Base-by-base conservation (phyloP, 2,113 vertebrate species). In the Spilogale gracilis region DNA sequence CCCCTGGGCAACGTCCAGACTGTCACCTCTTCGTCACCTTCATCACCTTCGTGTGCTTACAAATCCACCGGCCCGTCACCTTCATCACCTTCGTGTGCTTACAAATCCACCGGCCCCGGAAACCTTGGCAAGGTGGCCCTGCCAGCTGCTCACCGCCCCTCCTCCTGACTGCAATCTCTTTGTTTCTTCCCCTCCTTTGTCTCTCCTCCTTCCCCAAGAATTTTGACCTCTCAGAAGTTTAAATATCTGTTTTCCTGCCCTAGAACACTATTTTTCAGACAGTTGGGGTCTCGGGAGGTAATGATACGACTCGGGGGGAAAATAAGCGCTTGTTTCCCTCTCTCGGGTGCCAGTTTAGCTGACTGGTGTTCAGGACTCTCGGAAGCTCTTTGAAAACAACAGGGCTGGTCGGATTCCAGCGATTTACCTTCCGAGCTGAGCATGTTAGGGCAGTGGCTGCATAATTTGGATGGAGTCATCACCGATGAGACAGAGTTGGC, bases 391-490 rank as follows among this genome's bases (percentile, higher is more conserved):
- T 98, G 97, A 98, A 98, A 97, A 96, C 92, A 79, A 93, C 79
- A 85, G 89, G 97, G 98, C 95, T 90, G 81, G 95, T 96, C 56
- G 94, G 98, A 99, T 99, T 99, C 97, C 99, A 97, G 94, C 65
- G 85, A 96, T 97, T 98, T 98, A 98, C 98, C 97, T 98, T 95
- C 97, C 89, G 97, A 98, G 95, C 97, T 88, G 98, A 98, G 98
- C 99, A 95, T 99, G 99, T 98, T 99, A 97, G 98, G 99, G 98
- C 99, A 99, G 98, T 83, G 92, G 98, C 98, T 97, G 85, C 98
- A 98, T 99, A 98, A 98, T 99, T 99, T 98, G 97, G 18, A 88
- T 83, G 91, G 93, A 98, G 96, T 98, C 98, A 91, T 98, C 96
- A 79, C 93, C 83, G 92, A 67, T 21, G 7, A 63, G 95, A 89